Base-by-base conservation (phyloP, 1,140 invertebrate genomes). In the Euschistus heros region DNA sequence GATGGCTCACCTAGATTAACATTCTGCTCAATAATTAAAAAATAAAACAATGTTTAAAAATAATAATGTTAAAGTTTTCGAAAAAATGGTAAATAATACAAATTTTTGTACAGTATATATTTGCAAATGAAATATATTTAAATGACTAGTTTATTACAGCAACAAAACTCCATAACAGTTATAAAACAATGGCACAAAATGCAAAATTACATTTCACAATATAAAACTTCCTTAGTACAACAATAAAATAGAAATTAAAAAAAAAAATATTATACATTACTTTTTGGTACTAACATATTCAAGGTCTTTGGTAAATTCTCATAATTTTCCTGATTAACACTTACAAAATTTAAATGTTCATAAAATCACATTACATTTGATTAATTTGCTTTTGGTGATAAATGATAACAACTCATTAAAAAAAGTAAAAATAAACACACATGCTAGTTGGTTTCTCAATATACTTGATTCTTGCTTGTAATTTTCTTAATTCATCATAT, bases 131-230 rank as follows among this genome's bases (percentile, higher is more conserved):
- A 57, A 57, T 57, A 57, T 57, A 57, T 57, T 24, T 24, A 57
- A 27, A 26, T 57, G 54, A 57, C 54, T 57, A 57, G 54, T 57
- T 14, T 54, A 26, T 24, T 57, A 57, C 24, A 57, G 54, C 54
- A 57, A 24, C 33, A 57, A 17, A 26, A 24, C 14, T 50, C n/a
- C n/a, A 20, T 22, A 57, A 24, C 54, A 57, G 18, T 26, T 57
- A 57, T 26, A 57, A 57, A 8, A 57, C 54, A 20, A 57, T 57
- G 54, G 54, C 54, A 57, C 54, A 57, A 57, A 57, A 54, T 27
- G 54, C 18, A 24, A 24, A 20, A 24, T 57, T 24, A 57, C 20
- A 57, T 37, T 37, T 57, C 54, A 57, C 24, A 27, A 50, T 50
- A 37, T 37, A 37, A 37, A 37, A 37, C n/a, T 57, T 57, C 13